A percentile compares a stretch with the other conserved stretches of the same genome.
phyloP scores from a whole-genome alignment of 1,140 invertebrate species.

The Cotesia glomerata region DNA sequence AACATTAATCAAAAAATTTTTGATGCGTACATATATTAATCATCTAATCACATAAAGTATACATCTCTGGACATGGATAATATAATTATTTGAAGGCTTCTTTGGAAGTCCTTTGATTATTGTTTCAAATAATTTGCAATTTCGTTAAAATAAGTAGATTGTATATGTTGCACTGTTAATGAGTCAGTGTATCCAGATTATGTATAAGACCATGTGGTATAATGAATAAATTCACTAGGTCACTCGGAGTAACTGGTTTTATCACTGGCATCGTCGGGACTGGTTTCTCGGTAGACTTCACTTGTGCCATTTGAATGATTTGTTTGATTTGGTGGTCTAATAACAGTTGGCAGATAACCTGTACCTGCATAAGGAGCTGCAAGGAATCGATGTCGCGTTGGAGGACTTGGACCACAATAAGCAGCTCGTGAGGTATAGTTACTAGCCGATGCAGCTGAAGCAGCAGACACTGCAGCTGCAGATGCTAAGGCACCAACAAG shows the following conservation, averaged over 20 bases:
- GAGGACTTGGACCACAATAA: slow-evolving; percentile 60
- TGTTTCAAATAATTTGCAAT: no score
- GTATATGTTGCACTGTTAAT: background rate
- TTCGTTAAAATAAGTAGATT: no score
- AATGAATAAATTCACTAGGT: slow-evolving; percentile 43
- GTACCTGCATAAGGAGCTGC: slow-evolving; percentile 81
- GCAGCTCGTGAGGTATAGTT: slow-evolving; percentile 60
- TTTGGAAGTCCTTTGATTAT: no score
- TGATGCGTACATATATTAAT: no score
- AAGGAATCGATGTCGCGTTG: slow-evolving; percentile 72
- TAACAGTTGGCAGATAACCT: slow-evolving; percentile 79
- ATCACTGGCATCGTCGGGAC: slow-evolving; percentile 59
- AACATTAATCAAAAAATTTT: no score
- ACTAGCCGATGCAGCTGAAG: slow-evolving; percentile 65
- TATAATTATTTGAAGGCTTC: no score
- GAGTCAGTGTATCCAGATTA: background rate
- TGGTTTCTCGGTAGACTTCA: slow-evolving; percentile 56
- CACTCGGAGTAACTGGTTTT: slow-evolving; percentile 61
- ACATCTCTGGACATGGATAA: no score
- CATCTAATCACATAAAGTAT: no score
- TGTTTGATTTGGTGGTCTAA: slow-evolving; percentile 67
- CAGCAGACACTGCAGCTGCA: slow-evolving; percentile 65
- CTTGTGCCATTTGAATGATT: slow-evolving; percentile 49
- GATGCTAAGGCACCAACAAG: slow-evolving; percentile 67
- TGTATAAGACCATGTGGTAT: slow-evolving; percentile 43